Evolutionary conservation across 2,888 invertebrate species (phyloP).

Genomic region (Phaedon cochleariae): DNA sequence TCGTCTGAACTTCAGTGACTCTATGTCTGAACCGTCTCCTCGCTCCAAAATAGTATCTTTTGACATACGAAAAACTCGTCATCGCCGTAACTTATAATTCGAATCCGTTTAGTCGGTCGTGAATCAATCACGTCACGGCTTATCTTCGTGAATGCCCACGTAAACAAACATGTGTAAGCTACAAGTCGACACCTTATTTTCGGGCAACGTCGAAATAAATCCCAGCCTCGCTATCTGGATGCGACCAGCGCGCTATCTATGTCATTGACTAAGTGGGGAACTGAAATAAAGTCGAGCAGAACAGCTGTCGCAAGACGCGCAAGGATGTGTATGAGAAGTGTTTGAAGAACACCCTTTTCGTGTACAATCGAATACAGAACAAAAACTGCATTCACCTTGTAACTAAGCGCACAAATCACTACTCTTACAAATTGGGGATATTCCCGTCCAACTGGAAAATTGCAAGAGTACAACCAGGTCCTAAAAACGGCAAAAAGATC

Average conservation of each 20-base stretch:
- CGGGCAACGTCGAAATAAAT: slow-evolving; percentile 53
- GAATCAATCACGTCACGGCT: slow-evolving; percentile 57
- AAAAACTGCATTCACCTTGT: too few relatives aligned
- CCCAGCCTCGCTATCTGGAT: slow-evolving; percentile 45
- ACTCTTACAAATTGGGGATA: too few relatives aligned
- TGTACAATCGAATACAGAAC: background rate
- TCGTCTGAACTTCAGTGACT: too few relatives aligned
- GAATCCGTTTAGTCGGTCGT: slow-evolving; percentile 49
- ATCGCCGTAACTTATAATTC: slow-evolving; percentile 45
- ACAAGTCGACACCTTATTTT: slow-evolving; percentile 59
- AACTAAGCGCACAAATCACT: too few relatives aligned
- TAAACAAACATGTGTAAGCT: slow-evolving; percentile 60
- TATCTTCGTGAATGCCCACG: slow-evolving; percentile 57
- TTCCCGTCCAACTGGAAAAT: too few relatives aligned
- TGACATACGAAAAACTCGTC: background rate
- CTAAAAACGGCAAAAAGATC: too few relatives aligned
- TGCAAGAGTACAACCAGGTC: too few relatives aligned
- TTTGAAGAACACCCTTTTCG: background rate
- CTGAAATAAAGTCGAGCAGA: slow-evolving; percentile 59
- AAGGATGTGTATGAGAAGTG: too few relatives aligned
- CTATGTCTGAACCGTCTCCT: background rate
- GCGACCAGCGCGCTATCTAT: slow-evolving; percentile 54
- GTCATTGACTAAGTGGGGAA: slow-evolving; percentile 59
- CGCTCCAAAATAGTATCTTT: background rate
- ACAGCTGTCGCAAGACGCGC: slow-evolving; percentile 47